These are phyloP conservation scores for Protodeltote pygarga DNA, from an alignment of 2,888 invertebrate genomes.

Conservation along the genomic window DNA sequence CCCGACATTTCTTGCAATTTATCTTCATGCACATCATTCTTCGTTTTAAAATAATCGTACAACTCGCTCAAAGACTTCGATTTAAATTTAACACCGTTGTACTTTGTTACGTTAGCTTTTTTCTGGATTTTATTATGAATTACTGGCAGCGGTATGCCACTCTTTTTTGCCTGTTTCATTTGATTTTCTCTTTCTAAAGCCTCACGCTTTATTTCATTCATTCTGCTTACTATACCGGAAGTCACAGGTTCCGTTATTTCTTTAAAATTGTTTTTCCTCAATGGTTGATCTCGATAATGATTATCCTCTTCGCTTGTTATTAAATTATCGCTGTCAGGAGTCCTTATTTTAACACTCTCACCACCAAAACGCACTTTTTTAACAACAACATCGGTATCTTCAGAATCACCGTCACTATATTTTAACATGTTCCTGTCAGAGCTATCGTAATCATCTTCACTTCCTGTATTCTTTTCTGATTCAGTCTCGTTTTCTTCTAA, in stretches of 20 bases:
- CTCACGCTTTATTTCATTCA: constrained; percentile 73
- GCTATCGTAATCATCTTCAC: constrained; percentile 80
- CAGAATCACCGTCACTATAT: constrained; percentile 88
- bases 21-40: constrained; percentile 61
- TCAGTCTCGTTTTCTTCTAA: constrained; percentile 89
- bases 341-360: constrained; percentile 94
- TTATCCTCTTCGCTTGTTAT: constrained; percentile 86
- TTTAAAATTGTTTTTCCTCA: constrained; percentile 56
- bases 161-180: constrained; percentile 63
- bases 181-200: constrained; percentile 61
- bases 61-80: constrained; percentile 82
- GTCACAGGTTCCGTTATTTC: constrained; percentile 60
- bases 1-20: constrained; percentile 65
- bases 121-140: constrained; percentile 67
- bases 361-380: constrained; percentile 94
- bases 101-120: constrained; percentile 53
- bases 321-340: constrained; percentile 93
- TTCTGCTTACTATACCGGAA: constrained; percentile 63
- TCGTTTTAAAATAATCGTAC: constrained; percentile 82
- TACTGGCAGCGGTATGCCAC: constrained; percentile 78
- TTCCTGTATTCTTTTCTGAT: constrained; percentile 76
- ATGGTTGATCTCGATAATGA: constrained; percentile 52
- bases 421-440: constrained; percentile 85
- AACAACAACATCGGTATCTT: constrained; percentile 85
- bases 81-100: constrained; percentile 74